Percentiles rank a stretch among this genome's conserved stretches.
phyloP scores from a whole-genome alignment of 1,140 invertebrate species.

The Lasioglossum baleicum region DNA sequence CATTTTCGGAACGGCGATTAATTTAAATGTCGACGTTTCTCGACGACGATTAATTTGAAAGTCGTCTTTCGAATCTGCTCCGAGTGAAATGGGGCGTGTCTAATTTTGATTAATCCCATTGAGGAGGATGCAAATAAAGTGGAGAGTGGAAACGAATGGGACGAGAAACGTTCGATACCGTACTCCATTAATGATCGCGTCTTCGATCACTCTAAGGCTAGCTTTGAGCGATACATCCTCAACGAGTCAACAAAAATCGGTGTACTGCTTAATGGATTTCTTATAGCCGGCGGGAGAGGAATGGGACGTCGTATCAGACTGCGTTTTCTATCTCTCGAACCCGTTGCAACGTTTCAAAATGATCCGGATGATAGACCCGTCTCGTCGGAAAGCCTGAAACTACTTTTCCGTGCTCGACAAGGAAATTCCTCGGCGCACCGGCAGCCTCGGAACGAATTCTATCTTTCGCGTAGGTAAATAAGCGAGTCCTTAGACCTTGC shows the following conservation, averaged over 20 bases:
- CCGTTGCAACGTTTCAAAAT: background rate
- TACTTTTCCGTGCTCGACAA: background rate
- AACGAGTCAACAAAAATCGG: conserved; percentile 36
- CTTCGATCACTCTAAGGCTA: conserved; percentile 8
- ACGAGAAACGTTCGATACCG: conserved; percentile 8
- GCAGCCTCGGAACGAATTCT: background rate
- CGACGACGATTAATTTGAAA: background rate
- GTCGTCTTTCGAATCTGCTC: background rate
- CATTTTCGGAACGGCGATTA: no score
- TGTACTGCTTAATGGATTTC: conserved; percentile 49
- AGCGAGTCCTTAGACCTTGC: background rate
- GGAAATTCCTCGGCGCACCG: no score
- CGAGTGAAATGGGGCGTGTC: background rate
- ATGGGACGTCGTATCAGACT: background rate
- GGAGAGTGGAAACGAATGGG: background rate
- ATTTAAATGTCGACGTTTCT: background rate
- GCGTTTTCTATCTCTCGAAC: conserved; percentile 11
- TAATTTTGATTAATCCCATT: conserved; percentile 8
- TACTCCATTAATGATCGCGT: conserved; percentile 25
- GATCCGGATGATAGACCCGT: background rate
- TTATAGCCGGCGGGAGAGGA: conserved; percentile 18
- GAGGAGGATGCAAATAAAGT: background rate
- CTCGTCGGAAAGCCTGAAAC: background rate
- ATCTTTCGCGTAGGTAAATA: background rate
- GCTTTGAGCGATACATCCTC: background rate